Conservation (phyloP, 2,888 invertebrate genomes). For the Notodonta dromedarius region DNA sequence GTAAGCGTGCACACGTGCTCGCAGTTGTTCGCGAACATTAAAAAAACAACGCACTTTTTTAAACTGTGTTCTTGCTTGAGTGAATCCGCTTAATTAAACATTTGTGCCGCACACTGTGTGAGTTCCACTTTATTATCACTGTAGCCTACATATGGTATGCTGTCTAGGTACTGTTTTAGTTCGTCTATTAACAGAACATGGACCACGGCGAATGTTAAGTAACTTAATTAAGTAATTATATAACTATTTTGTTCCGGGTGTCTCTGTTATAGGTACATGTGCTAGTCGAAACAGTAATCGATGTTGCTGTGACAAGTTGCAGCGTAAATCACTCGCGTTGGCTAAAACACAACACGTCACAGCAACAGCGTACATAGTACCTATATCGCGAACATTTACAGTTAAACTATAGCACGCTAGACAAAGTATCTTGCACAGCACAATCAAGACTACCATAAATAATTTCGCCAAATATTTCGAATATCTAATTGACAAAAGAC, state of each 20-base stretch:
- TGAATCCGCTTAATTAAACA: too few relatives aligned
- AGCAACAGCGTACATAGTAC: constrained; percentile 10
- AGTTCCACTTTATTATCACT: too few relatives aligned
- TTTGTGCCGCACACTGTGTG: too few relatives aligned
- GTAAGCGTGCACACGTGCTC: too few relatives aligned
- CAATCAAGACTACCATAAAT: constrained; percentile 38
- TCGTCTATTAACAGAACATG: not conserved
- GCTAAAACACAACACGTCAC: not conserved
- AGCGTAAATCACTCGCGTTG: not conserved
- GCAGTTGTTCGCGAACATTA: too few relatives aligned
- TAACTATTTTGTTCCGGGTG: too few relatives aligned
- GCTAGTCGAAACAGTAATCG: constrained; percentile 6
- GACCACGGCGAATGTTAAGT: not conserved
- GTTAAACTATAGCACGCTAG: constrained; percentile 12
- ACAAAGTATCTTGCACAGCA: constrained; percentile 11
- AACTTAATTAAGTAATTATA: too few relatives aligned
- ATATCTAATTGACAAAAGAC: constrained; percentile 51
- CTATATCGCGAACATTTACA: constrained; percentile 15
- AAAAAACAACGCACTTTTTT: too few relatives aligned
- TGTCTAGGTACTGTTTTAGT: constrained; percentile 5
- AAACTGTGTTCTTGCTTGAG: too few relatives aligned
- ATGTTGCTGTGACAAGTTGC: constrained; percentile 10
- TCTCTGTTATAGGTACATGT: too few relatives aligned
- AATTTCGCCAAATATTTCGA: constrained; percentile 47
- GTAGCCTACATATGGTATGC: too few relatives aligned